A percentile compares a stretch with the other conserved stretches of the same genome.
Conservation (phyloP, 1,140 invertebrate genomes). For the Cydia pomonella region DNA sequence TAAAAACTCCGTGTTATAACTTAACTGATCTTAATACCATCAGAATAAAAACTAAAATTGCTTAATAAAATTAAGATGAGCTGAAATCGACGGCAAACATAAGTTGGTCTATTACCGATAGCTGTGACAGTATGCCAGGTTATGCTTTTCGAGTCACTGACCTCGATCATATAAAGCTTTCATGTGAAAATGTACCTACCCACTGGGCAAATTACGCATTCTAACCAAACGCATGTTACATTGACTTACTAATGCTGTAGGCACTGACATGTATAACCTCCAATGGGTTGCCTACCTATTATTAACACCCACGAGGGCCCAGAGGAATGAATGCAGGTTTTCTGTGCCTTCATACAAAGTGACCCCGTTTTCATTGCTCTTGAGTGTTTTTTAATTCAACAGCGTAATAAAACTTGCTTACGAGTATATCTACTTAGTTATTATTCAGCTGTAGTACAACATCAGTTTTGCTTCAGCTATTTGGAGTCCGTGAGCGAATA, state of each 20-base stretch:
- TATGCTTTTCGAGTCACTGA: slow-evolving; percentile 23
- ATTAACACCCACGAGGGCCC: too few species aligned
- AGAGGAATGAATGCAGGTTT: too few species aligned
- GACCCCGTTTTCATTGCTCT: too few species aligned
- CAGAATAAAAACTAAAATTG: not conserved
- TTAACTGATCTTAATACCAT: not conserved
- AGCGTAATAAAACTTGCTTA: too few species aligned
- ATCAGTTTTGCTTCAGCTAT: too few species aligned
- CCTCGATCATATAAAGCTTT: slow-evolving; percentile 6
- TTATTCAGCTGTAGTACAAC: too few species aligned
- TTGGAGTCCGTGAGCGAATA: too few species aligned
- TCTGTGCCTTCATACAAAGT: too few species aligned
- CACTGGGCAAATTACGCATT: not conserved
- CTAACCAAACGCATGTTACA: not conserved
- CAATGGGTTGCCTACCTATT: too few species aligned
- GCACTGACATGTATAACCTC: too few species aligned
- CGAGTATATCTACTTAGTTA: too few species aligned
- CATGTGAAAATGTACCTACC: slow-evolving; percentile 5
- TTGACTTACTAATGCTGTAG: not conserved
- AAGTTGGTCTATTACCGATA: slow-evolving; percentile 29
- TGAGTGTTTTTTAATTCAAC: too few species aligned
- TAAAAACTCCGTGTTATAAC: not conserved
- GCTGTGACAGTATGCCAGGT: slow-evolving; percentile 24
- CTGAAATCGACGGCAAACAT: not conserved
- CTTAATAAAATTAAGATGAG: not conserved